Evolutionary conservation across 2,888 invertebrate species (phyloP), one percentile per base, ranked within the genome.

Genomic region (Lasioglossum vierecki): DNA sequence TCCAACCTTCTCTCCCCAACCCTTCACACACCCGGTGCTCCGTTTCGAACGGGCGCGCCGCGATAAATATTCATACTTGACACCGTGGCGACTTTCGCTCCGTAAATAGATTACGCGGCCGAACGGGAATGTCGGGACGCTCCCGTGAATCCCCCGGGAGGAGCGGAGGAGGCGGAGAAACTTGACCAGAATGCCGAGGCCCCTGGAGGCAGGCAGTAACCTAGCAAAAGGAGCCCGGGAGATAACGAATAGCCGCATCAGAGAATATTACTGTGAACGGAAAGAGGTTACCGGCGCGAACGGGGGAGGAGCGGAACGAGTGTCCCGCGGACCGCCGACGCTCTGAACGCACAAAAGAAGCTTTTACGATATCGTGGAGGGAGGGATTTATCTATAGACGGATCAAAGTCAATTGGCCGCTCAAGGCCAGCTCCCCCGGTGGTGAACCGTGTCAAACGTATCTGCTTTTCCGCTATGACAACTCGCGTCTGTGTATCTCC

Each of bases 31-130:
- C 75, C 35, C 80, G 70, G 53, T 76, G 75, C 68, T 70, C 68
- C 57, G 75, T 80, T 75, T 80, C 75, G 44, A 75, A 80, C 49
- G 49, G 68, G 41, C 26, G 44, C 18, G 44, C 72, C 18, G n/a
- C 70, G 68, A 80, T 80, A 80, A 80, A 76, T 76, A 80, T 80
- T 70, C 76, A 75, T 80, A 79, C 71, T 79, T 72, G 53, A 74
- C 68, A 53, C 76, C 70, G 44, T 44, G 77, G 53, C 77, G 70
- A 77, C 39, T 77, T 77, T 70, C 49, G 53, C 77, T 70, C 70
- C 77, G 77, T 77, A 77, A 77, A 77, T 49, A 77, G 70, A 77
- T 77, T 77, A 77, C 49, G 68, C 49, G 76, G 49, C 49, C 68
- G 46, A 68, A 49, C 49, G 76, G 76, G 63, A 66, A 76, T 76